Conservation (phyloP, 2,113 vertebrate species). For the Gadus chalcogrammus region DNA sequence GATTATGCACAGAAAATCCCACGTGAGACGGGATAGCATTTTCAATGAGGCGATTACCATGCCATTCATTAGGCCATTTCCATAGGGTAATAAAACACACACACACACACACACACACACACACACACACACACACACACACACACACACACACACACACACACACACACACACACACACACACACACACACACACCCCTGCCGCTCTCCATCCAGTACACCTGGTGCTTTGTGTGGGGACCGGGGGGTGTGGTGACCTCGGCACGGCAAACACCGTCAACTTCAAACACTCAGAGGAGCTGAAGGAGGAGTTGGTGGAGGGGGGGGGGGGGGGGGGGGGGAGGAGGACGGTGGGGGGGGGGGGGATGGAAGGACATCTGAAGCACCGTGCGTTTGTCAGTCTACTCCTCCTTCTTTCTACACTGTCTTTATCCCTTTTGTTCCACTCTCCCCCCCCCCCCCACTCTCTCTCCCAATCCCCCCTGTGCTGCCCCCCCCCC, state of each 20-base stretch:
- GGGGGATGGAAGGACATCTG: constrained; percentile 35
- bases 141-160: constrained; percentile 34
- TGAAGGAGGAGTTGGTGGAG: constrained; percentile 15
- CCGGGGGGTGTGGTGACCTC: constrained; percentile 29
- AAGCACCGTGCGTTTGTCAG: constrained; percentile 20
- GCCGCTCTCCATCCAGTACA: constrained; percentile 22
- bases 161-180: constrained; percentile 31
- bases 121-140: constrained; percentile 11
- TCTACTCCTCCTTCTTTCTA: constrained; percentile 18
- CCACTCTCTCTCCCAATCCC: constrained; percentile 7
- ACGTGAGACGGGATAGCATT: no score
- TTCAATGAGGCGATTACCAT: no score
- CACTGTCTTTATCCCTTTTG: constrained; percentile 26
- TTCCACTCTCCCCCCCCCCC: constrained; percentile 1
- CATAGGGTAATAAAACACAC: no score
- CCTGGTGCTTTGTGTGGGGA: constrained; percentile 61
- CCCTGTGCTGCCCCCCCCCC: not conserved
- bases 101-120: constrained; percentile 10
- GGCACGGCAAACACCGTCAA: constrained; percentile 45
- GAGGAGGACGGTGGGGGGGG: not conserved
- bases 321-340: no score
- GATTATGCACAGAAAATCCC: no score
- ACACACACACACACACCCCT: constrained; percentile 31
- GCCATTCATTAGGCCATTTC: no score
- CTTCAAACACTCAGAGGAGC: constrained; percentile 58